A percentile compares a stretch with the other conserved stretches of the same genome.
These are phyloP conservation scores for Vollenhovia emeryi DNA, from an alignment of 1,140 invertebrate species.

Conservation along the genomic window DNA sequence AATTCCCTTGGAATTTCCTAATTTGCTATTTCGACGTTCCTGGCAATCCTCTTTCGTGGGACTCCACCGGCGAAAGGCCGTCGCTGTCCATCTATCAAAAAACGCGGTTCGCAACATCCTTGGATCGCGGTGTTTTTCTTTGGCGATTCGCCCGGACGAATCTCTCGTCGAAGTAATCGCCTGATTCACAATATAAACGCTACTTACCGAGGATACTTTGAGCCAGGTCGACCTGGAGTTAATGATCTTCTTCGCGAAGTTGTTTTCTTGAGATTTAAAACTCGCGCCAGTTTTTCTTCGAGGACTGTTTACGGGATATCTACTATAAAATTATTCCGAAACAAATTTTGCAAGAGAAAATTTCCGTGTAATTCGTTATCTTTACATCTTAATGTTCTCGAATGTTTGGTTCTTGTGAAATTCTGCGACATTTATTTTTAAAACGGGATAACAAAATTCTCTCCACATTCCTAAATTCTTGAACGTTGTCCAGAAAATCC, in stretches of 20 bases:
- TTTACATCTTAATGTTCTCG: neutral
- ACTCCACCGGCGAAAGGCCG: slow-evolving; percentile 75
- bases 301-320: neutral
- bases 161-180: slow-evolving; percentile 1
- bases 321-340: neutral
- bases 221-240: neutral
- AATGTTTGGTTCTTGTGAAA: neutral
- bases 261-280: slow-evolving; percentile 10
- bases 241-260: slow-evolving; percentile 15
- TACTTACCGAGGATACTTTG: slow-evolving; percentile 21
- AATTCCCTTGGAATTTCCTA: slow-evolving; percentile 80
- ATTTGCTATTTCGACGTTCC: slow-evolving; percentile 84
- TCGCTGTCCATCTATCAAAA: slow-evolving; percentile 80
- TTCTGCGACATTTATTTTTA: neutral
- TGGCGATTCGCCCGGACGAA: neutral
- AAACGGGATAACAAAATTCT: neutral
- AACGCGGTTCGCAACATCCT: slow-evolving; percentile 73
- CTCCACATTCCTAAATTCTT: neutral
- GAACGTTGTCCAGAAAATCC: neutral
- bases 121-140: slow-evolving; percentile 16
- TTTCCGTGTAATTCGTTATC: neutral
- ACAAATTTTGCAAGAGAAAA: neutral
- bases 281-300: neutral
- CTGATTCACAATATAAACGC: neutral
- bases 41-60: slow-evolving; percentile 78